Conservation (phyloP, 2,113 vertebrate species). For the Xenopus borealis region DNA sequence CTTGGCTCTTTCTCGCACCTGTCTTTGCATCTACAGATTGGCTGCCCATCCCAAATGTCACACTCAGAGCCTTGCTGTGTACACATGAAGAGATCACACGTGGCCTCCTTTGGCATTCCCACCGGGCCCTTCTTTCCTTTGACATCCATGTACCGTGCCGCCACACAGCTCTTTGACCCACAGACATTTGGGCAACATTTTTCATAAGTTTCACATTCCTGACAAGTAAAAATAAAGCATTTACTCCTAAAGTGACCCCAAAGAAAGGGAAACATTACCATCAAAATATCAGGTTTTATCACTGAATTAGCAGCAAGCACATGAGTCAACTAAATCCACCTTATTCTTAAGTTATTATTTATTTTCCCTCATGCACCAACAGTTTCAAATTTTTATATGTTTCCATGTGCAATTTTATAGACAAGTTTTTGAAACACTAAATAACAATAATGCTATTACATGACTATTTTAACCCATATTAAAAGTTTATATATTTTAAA, state of each 20-base stretch:
- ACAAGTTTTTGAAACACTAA: too few relatives aligned
- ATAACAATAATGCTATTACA: too few relatives aligned
- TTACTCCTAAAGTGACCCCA: background rate
- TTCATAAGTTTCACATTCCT: conserved; percentile 93
- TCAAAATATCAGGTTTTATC: background rate
- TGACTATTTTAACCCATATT: too few relatives aligned
- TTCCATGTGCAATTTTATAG: too few relatives aligned
- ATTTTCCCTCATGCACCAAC: too few relatives aligned
- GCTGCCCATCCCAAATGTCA: conserved; percentile 91
- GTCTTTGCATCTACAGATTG: conserved; percentile 90
- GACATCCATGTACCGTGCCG: conserved; percentile 81
- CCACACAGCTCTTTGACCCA: conserved; percentile 89
- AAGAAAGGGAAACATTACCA: too few relatives aligned
- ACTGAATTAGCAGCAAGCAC: too few relatives aligned
- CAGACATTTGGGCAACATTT: conserved; percentile 97
- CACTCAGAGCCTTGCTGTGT: conserved; percentile 93
- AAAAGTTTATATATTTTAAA: too few relatives aligned
- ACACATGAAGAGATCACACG: conserved; percentile 87
- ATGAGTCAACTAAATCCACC: too few relatives aligned
- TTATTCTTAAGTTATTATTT: too few relatives aligned
- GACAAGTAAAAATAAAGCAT: conserved; percentile 10
- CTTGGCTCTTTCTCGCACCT: conserved; percentile 92
- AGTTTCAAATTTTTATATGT: too few relatives aligned
- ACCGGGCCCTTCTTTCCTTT: conserved; percentile 78
- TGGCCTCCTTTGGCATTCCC: conserved; percentile 83